phyloP scores from a whole-genome alignment of 2,113 vertebrate genomes.

The Rhinogobius similis region DNA sequence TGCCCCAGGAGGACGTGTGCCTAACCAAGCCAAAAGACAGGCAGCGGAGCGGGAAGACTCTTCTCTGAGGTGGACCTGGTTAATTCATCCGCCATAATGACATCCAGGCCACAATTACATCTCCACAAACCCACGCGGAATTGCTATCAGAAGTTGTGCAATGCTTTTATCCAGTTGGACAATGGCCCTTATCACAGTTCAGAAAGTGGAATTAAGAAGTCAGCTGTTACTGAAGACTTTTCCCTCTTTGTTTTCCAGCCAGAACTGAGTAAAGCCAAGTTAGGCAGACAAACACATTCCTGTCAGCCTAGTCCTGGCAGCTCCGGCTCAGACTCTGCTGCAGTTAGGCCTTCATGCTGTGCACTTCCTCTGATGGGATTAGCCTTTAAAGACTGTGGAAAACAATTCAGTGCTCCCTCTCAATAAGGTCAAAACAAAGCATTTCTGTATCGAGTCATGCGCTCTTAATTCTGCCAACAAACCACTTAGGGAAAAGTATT shows the following conservation, averaged over 20 bases:
- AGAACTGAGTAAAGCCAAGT: slow-evolving; percentile 47
- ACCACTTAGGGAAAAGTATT: slow-evolving; percentile 36
- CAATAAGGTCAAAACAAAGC: slow-evolving; percentile 61
- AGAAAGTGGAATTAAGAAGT: slow-evolving; percentile 49
- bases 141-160: slow-evolving; percentile 33
- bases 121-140: slow-evolving; percentile 37
- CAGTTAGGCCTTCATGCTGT: slow-evolving; percentile 55
- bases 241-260: slow-evolving; percentile 41
- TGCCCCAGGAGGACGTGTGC: slow-evolving; percentile 55
- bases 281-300: slow-evolving; percentile 71
- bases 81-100: slow-evolving; percentile 67
- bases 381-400: slow-evolving; percentile 64
- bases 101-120: slow-evolving; percentile 42
- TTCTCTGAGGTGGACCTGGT: slow-evolving; percentile 56
- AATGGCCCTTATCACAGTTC: slow-evolving; percentile 19
- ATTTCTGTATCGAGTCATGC: slow-evolving; percentile 29
- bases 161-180: slow-evolving; percentile 22
- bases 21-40: slow-evolving; percentile 62
- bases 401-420: slow-evolving; percentile 59
- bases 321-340: slow-evolving; percentile 50
- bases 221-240: slow-evolving; percentile 42
- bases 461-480: slow-evolving; percentile 46
- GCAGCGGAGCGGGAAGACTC: slow-evolving; percentile 57
- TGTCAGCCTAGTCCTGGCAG: slow-evolving; percentile 60
- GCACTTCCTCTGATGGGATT: slow-evolving; percentile 69